Base-by-base conservation (phyloP, 2,888 invertebrate species). In the Baronia brevicornis region DNA sequence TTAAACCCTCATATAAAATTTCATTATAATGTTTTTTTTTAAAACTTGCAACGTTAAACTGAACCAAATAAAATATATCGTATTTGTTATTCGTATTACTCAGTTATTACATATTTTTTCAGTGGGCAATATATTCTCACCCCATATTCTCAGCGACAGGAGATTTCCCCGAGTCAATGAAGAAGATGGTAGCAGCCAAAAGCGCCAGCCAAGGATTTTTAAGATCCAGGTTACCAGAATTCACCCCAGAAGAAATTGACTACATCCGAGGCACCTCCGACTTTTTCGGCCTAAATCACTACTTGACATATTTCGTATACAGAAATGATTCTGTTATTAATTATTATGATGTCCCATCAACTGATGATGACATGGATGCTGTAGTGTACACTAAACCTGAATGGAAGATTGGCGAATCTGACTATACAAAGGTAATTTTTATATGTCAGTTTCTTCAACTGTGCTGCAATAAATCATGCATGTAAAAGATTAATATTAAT, bases 161-260 rank as follows among this genome's bases (percentile, higher is more conserved):
- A 2, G 87, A 89, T 55, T 90, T 87, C 56, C 90, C 90, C 1
- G 61, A 74, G 43, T 54, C 86, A 0, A 86, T 90, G 86, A 87
- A 85, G 41, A 68, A 85, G 19, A 68, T 68, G 14, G 71, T 90
- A 5, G 77, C 61, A 1, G 63, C 72, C 5, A 71, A 86, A 6
- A 90, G 89, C 47, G 59, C 59, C 14, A 90, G 90, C 43, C 87
- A 1, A 64, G 91, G 8, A 10, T 35, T 8, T 10, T 35, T 6
- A 24, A 41, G 59, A 69, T 91, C 13, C 52, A 90, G 28, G 88
- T 90, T 0, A 82, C 73, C 13, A 88, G 53, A 52, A 28, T 77
- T 85, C 35, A 71, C 73, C 1, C 36, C 46, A 4, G 60, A 68
- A 27, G 79, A 85, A 60, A 42, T 58, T 3, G 43, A 48, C 3